These are phyloP conservation scores for Ischnus inquisitorius DNA, from an alignment of 2,888 invertebrate species.

Conservation along the genomic window DNA sequence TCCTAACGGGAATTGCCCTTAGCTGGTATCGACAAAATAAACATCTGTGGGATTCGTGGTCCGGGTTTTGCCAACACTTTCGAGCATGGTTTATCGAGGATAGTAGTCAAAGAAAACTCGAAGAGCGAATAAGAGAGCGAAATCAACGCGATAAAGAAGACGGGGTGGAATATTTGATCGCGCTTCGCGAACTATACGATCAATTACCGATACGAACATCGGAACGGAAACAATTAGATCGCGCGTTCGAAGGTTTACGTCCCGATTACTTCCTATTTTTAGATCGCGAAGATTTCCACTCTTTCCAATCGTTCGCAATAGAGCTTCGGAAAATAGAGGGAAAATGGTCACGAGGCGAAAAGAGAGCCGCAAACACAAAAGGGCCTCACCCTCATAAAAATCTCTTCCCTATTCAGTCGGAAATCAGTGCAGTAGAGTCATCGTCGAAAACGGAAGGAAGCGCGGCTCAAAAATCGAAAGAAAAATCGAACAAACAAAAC, in stretches of 20 bases:
- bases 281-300: background rate
- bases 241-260: background rate
- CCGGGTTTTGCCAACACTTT: background rate
- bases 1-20: slow-evolving; percentile 7
- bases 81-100: slow-evolving; percentile 3
- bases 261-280: slow-evolving; percentile 16
- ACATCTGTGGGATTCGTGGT: slow-evolving; percentile 1
- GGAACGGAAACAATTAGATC: slow-evolving; percentile 14
- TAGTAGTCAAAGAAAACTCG: background rate
- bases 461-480: background rate
- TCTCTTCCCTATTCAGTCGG: background rate
- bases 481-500: background rate
- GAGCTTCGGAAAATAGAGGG: background rate
- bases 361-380: background rate
- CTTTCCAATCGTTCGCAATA: slow-evolving; percentile 5
- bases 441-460: background rate
- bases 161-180: background rate
- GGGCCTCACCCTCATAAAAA: background rate
- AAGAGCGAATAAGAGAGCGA: background rate
- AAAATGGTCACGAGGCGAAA: background rate
- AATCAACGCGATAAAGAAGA: slow-evolving; percentile 23
- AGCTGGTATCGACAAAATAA: background rate
- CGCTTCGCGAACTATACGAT: background rate
- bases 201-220: background rate
- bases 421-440: background rate